phyloP scores from a whole-genome alignment of 2,888 invertebrate species.

The Ctenicera cuprea region DNA sequence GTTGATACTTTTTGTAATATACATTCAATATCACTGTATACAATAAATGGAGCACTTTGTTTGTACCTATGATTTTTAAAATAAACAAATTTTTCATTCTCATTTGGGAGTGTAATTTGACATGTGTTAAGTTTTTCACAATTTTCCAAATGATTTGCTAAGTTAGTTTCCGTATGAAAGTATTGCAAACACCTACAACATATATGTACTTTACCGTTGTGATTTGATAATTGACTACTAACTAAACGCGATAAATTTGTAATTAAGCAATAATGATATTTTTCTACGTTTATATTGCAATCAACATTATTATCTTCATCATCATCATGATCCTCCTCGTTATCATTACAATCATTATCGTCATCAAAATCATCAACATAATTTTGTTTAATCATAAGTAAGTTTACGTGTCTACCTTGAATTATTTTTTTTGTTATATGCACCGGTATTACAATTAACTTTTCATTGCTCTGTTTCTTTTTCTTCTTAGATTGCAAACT shows the following conservation, averaged over 20 bases:
- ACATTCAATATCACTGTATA: constrained; percentile 6
- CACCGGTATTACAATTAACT: background rate
- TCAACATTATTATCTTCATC: too few species aligned
- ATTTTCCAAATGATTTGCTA: background rate
- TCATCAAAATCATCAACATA: background rate
- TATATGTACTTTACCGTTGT: background rate
- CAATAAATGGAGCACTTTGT: background rate
- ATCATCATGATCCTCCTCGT: background rate
- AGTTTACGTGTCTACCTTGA: too few species aligned
- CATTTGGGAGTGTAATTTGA: background rate
- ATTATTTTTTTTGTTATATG: background rate
- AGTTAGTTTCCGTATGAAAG: background rate
- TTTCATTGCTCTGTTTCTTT: background rate
- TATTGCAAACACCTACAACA: constrained; percentile 9
- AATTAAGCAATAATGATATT: background rate
- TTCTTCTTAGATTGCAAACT: background rate
- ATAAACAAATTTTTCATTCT: background rate
- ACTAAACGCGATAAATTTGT: background rate
- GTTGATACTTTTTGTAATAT: background rate
- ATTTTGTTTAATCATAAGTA: background rate
- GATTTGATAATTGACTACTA: background rate
- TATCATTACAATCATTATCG: too few species aligned
- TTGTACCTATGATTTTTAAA: background rate
- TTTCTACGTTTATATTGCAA: too few species aligned
- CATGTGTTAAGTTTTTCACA: constrained; percentile 4